Evolutionary conservation across 2,797 vertebrate genomes (phyloP).

Genomic region (Amblyopsis hoosieri): DNA sequence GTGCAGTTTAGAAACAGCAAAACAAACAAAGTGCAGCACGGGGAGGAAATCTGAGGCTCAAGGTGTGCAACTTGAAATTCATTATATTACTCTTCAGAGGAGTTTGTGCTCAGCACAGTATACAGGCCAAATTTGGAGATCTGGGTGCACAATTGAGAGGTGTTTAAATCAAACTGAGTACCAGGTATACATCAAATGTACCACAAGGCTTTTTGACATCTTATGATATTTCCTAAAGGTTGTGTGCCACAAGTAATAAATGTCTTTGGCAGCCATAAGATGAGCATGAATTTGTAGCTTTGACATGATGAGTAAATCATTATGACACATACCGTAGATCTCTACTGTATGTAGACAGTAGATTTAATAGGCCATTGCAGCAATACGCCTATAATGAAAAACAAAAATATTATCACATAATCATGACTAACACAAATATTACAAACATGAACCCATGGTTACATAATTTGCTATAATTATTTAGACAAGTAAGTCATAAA

Average conservation of each 20-base stretch:
- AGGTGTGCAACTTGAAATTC: too few relatives aligned
- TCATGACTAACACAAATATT: too few relatives aligned
- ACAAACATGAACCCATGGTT: background rate
- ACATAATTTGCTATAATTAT: background rate
- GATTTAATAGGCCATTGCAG: too few relatives aligned
- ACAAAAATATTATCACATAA: too few relatives aligned
- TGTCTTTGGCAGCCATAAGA: conserved; percentile 5
- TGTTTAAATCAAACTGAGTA: background rate
- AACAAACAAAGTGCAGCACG: too few relatives aligned
- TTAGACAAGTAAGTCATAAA: background rate
- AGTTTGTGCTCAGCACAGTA: too few relatives aligned
- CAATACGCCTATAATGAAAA: too few relatives aligned
- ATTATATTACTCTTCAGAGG: too few relatives aligned
- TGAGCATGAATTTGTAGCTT: conserved; percentile 3
- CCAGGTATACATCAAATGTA: conserved; percentile 2
- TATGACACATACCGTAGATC: conserved; percentile 1
- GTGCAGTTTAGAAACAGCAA: too few relatives aligned
- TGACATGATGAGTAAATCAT: conserved; percentile 8
- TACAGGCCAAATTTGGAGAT: too few relatives aligned
- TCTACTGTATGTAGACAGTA: background rate
- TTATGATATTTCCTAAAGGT: background rate
- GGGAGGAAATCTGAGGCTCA: too few relatives aligned
- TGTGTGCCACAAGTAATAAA: conserved; percentile 10
- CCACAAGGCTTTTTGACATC: background rate
- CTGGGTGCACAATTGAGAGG: too few relatives aligned